Base-by-base conservation (phyloP, 2,797 vertebrate species). In the Loriculus beryllinus region DNA sequence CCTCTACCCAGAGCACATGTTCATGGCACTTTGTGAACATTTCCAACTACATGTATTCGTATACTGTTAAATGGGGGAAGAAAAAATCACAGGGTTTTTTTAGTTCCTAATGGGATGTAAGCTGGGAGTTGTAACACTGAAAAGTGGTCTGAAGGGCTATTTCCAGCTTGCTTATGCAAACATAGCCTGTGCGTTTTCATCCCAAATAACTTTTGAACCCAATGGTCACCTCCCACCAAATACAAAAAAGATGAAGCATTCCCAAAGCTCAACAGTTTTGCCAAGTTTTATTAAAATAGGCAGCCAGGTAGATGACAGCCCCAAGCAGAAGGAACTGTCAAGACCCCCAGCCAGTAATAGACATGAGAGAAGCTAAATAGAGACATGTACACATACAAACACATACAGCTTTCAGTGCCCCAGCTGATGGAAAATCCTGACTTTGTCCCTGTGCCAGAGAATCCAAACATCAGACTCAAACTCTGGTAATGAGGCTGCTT, bases 401-500 rank as follows among this genome's bases (percentile, higher is more conserved):
- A 37, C 62, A 62, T 7, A 33, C 26, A n/a, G 51, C 56, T 69
- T 62, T 59, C 42, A 7, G 0, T 71, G 72, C n/a, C 87, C 15
- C 39, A 90, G 57, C 57, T 90, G 72, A 91, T 33, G 65, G 79
- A 90, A 94, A 93, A 86, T 71, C 80, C 82, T 69, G 65, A 68
- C 45, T 90, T 90, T 84, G 85, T 91, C 85, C 54, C 49, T 0
- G 4, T 79, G 92, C 87, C 93, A 95, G 70, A 76, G 62, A 91
- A 86, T 79, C 80, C 74, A 86, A 94, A 88, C 56, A 72, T n/a
- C 82, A 86, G 69, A 63, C 54, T 59, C 0, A 1, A 88, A 68
- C 20, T 11, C 40, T 86, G 82, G 74, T 63, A 91, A 86, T 81
- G 80, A 83, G 70, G 65, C 63, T 63, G 82, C 91, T 96, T 92